These are phyloP conservation scores for Diabrotica balteata DNA, from an alignment of 2,888 invertebrate species.

Conservation along the genomic window DNA sequence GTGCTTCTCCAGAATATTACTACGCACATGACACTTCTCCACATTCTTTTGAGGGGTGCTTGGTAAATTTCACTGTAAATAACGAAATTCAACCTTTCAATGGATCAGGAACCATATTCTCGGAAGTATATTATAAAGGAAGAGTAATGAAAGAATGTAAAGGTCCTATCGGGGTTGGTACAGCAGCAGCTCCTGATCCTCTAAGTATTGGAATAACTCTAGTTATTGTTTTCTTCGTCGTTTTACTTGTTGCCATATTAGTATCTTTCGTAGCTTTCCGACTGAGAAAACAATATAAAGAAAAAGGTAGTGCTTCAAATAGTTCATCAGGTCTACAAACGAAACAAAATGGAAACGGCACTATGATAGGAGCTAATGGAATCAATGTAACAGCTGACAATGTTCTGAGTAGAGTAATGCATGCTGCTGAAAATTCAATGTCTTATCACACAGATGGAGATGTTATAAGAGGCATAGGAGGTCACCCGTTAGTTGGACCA, in stretches of 20 bases:
- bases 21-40: constrained; percentile 63
- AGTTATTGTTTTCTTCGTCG: constrained; percentile 92
- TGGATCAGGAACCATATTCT: constrained; percentile 84
- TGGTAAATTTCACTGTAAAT: constrained; percentile 88
- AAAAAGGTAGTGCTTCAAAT: constrained; percentile 75
- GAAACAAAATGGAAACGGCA: constrained; percentile 78
- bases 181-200: constrained; percentile 82
- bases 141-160: constrained; percentile 79
- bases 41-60: constrained; percentile 84
- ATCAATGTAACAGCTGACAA: constrained; percentile 72
- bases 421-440: constrained; percentile 72
- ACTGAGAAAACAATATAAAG: constrained; percentile 84
- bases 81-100: constrained; percentile 89
- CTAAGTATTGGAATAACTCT: constrained; percentile 91
- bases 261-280: constrained; percentile 93
- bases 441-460: constrained; percentile 78
- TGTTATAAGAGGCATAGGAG: constrained; percentile 76
- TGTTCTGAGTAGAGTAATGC: constrained; percentile 72
- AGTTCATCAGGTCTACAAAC: constrained; percentile 75
- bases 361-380: constrained; percentile 74
- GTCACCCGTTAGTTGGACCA: constrained; percentile 82
- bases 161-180: constrained; percentile 77
- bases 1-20: constrained; percentile 71
- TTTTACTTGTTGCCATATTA: constrained; percentile 85
- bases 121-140: constrained; percentile 73